phyloP scores from a whole-genome alignment of 2,888 invertebrate species.

The Aproaerema taeniolella region DNA sequence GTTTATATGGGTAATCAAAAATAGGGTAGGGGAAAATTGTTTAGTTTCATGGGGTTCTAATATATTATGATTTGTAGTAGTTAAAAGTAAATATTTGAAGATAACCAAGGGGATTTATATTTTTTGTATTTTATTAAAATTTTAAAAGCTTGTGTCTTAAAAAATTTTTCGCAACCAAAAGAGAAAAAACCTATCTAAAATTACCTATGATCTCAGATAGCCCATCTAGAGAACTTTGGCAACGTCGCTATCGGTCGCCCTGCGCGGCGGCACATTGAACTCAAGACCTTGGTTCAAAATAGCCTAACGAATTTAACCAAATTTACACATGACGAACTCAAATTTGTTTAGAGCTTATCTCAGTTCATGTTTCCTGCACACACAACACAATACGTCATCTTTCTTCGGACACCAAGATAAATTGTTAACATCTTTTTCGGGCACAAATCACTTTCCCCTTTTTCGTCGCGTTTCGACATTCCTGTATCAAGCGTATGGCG shows the following conservation, averaged over 20 bases:
- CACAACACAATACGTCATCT: constrained; percentile 30
- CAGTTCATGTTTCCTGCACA: constrained; percentile 25
- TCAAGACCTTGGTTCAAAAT: constrained; percentile 55
- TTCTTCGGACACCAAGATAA: constrained; percentile 27
- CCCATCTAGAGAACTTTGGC: constrained; percentile 7
- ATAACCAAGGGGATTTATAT: no score
- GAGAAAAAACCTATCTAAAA: no score
- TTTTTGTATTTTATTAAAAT: no score
- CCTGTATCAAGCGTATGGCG: no score
- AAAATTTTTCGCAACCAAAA: no score
- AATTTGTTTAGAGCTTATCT: constrained; percentile 56
- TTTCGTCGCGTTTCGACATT: constrained; percentile 15
- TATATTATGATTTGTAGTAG: no score
- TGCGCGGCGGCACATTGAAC: constrained; percentile 53
- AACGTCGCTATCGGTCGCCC: constrained; percentile 27
- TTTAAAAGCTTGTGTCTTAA: no score
- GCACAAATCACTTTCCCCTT: constrained; percentile 14
- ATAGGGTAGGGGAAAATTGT: no score
- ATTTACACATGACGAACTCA: constrained; percentile 46
- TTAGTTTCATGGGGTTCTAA: no score
- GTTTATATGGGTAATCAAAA: no score
- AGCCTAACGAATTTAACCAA: constrained; percentile 56
- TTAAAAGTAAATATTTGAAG: no score
- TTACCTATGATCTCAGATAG: background rate
- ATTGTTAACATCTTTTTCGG: constrained; percentile 11